A percentile compares a stretch with the other conserved stretches of the same genome.
These are phyloP conservation scores for Zaprionus camerounensis DNA, from an alignment of 1,140 invertebrate genomes.

Conservation along the genomic window DNA sequence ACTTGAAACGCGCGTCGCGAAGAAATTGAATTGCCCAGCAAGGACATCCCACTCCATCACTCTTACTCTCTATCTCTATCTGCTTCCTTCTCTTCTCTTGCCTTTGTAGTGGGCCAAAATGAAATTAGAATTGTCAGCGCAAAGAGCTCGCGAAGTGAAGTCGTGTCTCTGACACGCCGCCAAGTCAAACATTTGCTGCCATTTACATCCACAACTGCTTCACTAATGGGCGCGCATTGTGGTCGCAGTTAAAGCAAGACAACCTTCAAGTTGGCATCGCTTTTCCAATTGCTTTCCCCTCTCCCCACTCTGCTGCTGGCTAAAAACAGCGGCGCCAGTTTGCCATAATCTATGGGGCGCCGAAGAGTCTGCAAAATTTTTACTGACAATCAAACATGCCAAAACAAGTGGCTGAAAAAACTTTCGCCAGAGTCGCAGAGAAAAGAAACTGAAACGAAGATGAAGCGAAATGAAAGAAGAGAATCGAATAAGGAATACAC, in stretches of 20 bases:
- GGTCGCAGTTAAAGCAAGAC: conserved; percentile 58
- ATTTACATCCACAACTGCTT: conserved; percentile 59
- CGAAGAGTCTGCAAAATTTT: conserved; percentile 80
- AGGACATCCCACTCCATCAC: not conserved
- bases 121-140: conserved; percentile 79
- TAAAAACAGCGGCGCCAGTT: conserved; percentile 68
- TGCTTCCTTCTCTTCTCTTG: not conserved
- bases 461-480: not conserved
- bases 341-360: conserved; percentile 74
- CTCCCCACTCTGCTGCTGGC: not conserved
- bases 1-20: conserved; percentile 62
- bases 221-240: conserved; percentile 63
- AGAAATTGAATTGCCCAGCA: conserved; percentile 74
- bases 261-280: conserved; percentile 24
- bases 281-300: not conserved
- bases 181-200: conserved; percentile 60
- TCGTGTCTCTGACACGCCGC: conserved; percentile 64
- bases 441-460: conserved; percentile 6
- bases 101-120: conserved; percentile 64
- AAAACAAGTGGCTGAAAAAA: conserved; percentile 51
- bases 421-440: conserved; percentile 52
- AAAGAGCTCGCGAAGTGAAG: conserved; percentile 37
- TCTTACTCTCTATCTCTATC: not conserved
- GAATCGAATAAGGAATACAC: conserved; percentile 17
- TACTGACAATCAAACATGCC: conserved; percentile 68